Evolutionary conservation across 2,888 invertebrate species (phyloP), one percentile per base, ranked within the genome.

Genomic region (Acleris sparsana): DNA sequence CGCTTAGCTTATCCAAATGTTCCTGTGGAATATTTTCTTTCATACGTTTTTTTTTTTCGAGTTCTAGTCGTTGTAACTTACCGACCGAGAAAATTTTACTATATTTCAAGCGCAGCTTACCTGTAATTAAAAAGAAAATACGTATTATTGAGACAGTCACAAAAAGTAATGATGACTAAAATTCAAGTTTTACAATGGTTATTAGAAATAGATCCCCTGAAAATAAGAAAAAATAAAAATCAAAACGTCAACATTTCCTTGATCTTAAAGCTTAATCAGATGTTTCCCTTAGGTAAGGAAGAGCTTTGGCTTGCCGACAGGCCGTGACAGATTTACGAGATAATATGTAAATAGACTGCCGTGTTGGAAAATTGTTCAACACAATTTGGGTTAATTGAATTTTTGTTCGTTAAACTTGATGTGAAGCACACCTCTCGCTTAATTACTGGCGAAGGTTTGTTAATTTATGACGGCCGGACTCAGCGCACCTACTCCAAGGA

Each of bases 381-480:
- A 83, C 82, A 86, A 88, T 86, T 87, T 85, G 78, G 85, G 85
- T 85, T 88, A 89, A 89, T 88, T 88, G 86, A 89, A 88, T 90
- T 90, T 89, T 90, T 87, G 84, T 87, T 84, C 85, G 82, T 85
- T 85, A 86, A 87, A 83, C 82, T 86, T 80, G 73, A 88, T 85
- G 85, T 85, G 85, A 85, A 86, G 84, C 84, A 87, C 88, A 89
- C 88, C 89, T 88, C 82, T 75, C 78, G 81, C 80, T 89, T 88
- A 91, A 91, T 91, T 89, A 90, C 87, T 77, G 80, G 79, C 82
- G 84, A 85, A 87, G 88, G 88, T 87, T 89, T 86, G 89, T 88
- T 89, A 89, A 90, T 92, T 91, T 91, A 89, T 86, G 89, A 86
- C 85, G 84, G 81, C 83, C 83, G 80, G 87, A 87, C 86, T 87